phyloP scores from a whole-genome alignment of 2,888 invertebrate genomes.

The Stratiomys singularior region DNA sequence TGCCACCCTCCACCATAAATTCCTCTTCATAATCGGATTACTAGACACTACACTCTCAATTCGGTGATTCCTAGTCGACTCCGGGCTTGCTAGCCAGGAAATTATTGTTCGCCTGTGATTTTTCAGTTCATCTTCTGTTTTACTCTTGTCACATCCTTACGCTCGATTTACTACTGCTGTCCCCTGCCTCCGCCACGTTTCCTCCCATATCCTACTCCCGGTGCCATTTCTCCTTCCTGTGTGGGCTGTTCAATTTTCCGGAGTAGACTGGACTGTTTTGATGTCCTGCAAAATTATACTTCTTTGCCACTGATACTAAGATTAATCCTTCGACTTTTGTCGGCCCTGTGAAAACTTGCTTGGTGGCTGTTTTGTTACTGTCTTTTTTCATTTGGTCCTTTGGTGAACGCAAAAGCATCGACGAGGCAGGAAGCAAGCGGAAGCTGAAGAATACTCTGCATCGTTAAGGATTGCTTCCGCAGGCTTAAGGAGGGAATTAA shows the following conservation, averaged over 20 bases:
- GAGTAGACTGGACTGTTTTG: slow-evolving; percentile 4
- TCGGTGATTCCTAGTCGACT: background rate
- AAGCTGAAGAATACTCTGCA: background rate
- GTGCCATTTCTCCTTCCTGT: background rate
- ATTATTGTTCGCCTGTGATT: slow-evolving; percentile 16
- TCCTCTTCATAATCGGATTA: slow-evolving; percentile 17
- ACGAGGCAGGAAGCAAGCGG: background rate
- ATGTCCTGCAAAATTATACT: background rate
- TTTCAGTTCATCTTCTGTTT: slow-evolving; percentile 32
- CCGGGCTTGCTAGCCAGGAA: slow-evolving; percentile 16
- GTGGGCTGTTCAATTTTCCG: slow-evolving; percentile 31
- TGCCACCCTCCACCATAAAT: background rate
- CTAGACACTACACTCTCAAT: background rate
- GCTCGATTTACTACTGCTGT: slow-evolving; percentile 19
- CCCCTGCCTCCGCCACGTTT: background rate
- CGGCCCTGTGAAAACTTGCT: background rate
- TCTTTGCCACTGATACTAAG: background rate
- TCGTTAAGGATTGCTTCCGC: too few relatives aligned
- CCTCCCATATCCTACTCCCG: background rate
- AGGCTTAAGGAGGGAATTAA: too few relatives aligned
- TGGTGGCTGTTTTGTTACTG: background rate
- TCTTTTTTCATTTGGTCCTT: slow-evolving; percentile 24
- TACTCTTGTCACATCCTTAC: slow-evolving; percentile 26
- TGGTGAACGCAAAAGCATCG: background rate
- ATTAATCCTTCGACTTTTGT: slow-evolving; percentile 9